A percentile compares a stretch with the other conserved stretches of the same genome.
phyloP scores from a whole-genome alignment of 2,113 vertebrate genomes.

The Dicaeum eximium region DNA sequence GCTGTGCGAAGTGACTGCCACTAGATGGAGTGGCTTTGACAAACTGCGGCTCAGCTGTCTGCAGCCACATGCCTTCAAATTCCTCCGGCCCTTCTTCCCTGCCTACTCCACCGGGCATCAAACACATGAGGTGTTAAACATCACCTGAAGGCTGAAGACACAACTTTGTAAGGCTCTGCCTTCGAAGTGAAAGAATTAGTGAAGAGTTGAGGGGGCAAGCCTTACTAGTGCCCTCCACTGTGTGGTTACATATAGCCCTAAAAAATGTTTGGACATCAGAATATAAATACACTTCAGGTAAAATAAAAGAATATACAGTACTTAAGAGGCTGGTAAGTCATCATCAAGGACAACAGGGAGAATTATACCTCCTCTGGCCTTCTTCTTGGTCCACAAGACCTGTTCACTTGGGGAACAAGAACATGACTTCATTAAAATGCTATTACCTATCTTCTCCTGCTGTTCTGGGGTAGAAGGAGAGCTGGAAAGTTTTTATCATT shows the following conservation, averaged over 20 bases:
- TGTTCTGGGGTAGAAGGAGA: not conserved
- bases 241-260: not conserved
- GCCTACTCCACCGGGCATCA: not conserved
- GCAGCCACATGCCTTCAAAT: not conserved
- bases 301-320: not conserved
- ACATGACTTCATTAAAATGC: not conserved
- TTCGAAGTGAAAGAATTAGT: not conserved
- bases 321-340: not conserved
- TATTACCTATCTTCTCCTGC: not conserved
- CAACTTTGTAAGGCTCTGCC: not conserved
- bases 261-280: not conserved
- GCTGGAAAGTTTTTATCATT: not conserved
- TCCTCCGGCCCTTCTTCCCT: not conserved
- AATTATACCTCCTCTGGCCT: not conserved
- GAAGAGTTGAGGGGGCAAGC: not conserved
- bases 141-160: not conserved
- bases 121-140: not conserved
- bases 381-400: not conserved
- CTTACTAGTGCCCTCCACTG: not conserved
- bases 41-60: not conserved
- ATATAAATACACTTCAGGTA: not conserved
- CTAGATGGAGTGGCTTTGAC: conserved; percentile 68
- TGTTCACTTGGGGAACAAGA: not conserved
- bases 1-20: conserved; percentile 52
- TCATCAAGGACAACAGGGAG: not conserved